Base-by-base conservation (phyloP, 2,888 invertebrate genomes). In the Ernsta delagoae region DNA sequence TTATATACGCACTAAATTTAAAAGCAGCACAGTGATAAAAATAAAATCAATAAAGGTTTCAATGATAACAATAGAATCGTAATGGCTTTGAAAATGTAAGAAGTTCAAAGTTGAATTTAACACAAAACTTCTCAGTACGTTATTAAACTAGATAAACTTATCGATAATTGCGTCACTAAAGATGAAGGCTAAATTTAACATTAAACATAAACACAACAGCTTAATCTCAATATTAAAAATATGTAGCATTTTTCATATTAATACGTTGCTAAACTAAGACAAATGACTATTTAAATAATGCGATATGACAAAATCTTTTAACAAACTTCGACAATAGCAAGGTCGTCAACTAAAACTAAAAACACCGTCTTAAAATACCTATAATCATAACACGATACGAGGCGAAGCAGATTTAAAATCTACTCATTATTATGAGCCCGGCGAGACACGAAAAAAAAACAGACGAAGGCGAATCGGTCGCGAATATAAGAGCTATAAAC, bases 1-100 rank as follows among this genome's bases (percentile, higher is more conserved):
- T 48, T 36, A 68, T 57, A 57, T n/a, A 56, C 56, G 31, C 34
- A 56, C 62, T 68, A 45, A 68, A 68, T 39, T 36, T 53, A 48
- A 57, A 57, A 43, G 34, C 43, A 54, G 54, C 31, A 39, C 54
- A 60, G 43, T 16, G 54, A 66, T 59, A 56, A 67, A 59, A 59
- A 12, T 39, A 8, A 59, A 59, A 56, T 36, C 56, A 36, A 56
- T 56, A n/a, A 34, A 36, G 6, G 5, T 56, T 56, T n/a, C 34
- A 36, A 3, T 56, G 34, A 56, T 34, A 54, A 16, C 24, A 53
- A 50, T 16, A 7, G 3, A 9, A 53, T 24, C 9, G 24, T 53
- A 53, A 9, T 24, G 53, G 53, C 9, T 53, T 24, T 53, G 9
- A 53, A 24, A 24, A 9, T 53, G 24, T 24, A 4, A 9, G 4